phyloP scores from a whole-genome alignment of 2,888 invertebrate genomes.

The Cephus rjabovi region DNA sequence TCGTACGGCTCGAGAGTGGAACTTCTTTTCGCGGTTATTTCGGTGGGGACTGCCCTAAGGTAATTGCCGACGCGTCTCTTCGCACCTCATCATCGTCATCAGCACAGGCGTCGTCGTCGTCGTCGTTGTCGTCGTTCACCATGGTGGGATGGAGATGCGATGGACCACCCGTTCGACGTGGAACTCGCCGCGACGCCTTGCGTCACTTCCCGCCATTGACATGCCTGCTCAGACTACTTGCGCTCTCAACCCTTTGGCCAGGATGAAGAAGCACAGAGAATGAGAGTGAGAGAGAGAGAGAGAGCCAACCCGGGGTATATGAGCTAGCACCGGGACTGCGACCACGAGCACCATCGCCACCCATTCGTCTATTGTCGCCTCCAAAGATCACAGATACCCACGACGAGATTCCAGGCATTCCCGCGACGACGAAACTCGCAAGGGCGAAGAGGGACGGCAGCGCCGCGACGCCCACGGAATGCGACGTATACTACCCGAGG shows the following conservation, averaged over 20 bases:
- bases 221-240: conserved; percentile 3
- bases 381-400: conserved; percentile 20
- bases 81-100: conserved; percentile 67
- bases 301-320: background rate
- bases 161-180: conserved; percentile 50
- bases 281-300: background rate
- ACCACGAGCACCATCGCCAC: conserved; percentile 10
- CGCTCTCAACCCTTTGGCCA: background rate
- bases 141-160: conserved; percentile 27
- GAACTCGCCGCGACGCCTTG: conserved; percentile 14
- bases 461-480: conserved; percentile 57
- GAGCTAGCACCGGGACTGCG: background rate
- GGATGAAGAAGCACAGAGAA: background rate
- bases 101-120: conserved; percentile 55
- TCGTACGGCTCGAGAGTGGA: background rate
- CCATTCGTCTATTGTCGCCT: conserved; percentile 33
- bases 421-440: conserved; percentile 17
- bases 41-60: conserved; percentile 27
- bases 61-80: conserved; percentile 66
- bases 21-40: background rate
- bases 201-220: conserved; percentile 21
- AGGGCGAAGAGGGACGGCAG: conserved; percentile 24
- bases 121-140: conserved; percentile 40
- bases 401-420: conserved; percentile 27
- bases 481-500: conserved; percentile 50